Base-by-base conservation (phyloP, 92 coral and sea anemone genomes). In the Actinostola sp. region DNA sequence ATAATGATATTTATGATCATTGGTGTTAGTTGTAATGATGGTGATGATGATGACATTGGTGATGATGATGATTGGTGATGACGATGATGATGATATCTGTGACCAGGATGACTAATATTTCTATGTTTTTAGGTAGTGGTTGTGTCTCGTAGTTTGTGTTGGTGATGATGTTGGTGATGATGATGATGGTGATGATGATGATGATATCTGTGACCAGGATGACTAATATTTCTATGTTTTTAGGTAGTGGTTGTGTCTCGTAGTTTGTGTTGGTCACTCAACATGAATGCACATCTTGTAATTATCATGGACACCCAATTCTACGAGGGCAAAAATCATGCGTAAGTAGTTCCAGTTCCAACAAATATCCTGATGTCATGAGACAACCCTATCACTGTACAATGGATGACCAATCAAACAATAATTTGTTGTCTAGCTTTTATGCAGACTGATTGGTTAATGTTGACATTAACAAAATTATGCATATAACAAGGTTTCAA, bases 231-330 rank as follows among this genome's bases (percentile, higher is more conserved):
- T n/a, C n/a, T 19, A 41, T 36, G 41, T 42, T 68, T 46, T 25
- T 74, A 92, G 91, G 98, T 94, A 30, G 92, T 91, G 66, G 93
- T 94, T 60, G 98, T 94, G 36, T 85, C 97, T 25, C 97, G 98
- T 68, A 91, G 89, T 71, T 84, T 94, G 42, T 86, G 97, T 46
- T 90, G 96, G 98, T 89, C 98, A 10, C 86, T 94, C 44, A 88
- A 87, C 80, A 86, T 91, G 84, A 92, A 68, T n/a, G 90, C 97
- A 25, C 98, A 94, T 19, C 75, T 94, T 28, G 98, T 88, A 49
- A 83, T 94, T 30, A 88, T 94, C 50, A 86, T 92, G 92, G 98
- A 94, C 77, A 91, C 97, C 3, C 98, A 94, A 77, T 91, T 92
- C 85, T 94, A 94, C 21, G 98, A 94, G 64, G 98, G 98, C 20